phyloP scores from a whole-genome alignment of 2,888 invertebrate genomes.

The Protonemura montana region DNA sequence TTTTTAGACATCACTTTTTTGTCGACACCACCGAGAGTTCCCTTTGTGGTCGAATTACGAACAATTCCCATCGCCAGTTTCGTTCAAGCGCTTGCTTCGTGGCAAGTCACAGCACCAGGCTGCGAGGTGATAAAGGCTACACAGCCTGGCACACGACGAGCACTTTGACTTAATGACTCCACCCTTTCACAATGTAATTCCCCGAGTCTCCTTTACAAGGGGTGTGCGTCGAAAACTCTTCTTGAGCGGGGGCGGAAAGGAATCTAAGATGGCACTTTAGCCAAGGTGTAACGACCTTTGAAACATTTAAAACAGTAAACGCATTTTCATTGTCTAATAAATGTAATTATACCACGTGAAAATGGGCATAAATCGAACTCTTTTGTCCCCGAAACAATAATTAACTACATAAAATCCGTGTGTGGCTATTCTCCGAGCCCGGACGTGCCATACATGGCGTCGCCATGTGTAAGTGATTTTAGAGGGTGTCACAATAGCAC shows the following conservation, averaged over 20 bases:
- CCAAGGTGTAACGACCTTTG: neutral
- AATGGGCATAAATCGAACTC: neutral
- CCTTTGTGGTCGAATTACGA: constrained; percentile 1
- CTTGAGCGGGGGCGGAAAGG: neutral
- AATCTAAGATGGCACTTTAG: neutral
- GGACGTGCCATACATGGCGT: neutral
- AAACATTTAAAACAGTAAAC: neutral
- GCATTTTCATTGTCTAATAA: neutral
- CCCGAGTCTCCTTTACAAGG: no score
- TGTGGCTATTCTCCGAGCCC: neutral
- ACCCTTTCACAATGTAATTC: neutral
- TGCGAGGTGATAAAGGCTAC: neutral
- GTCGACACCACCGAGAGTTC: neutral
- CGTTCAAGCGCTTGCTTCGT: neutral
- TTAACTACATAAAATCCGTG: neutral
- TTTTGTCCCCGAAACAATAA: neutral
- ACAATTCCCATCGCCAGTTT: neutral
- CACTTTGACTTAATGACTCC: constrained; percentile 7
- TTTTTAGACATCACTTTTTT: constrained; percentile 12
- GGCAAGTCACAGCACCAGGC: neutral
- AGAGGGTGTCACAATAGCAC: neutral
- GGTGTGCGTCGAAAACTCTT: no score
- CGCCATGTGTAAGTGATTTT: neutral
- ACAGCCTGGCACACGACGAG: constrained; percentile 1
- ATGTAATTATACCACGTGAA: neutral